Conservation (phyloP, 2,113 vertebrate species). For the Sorex araneus region DNA sequence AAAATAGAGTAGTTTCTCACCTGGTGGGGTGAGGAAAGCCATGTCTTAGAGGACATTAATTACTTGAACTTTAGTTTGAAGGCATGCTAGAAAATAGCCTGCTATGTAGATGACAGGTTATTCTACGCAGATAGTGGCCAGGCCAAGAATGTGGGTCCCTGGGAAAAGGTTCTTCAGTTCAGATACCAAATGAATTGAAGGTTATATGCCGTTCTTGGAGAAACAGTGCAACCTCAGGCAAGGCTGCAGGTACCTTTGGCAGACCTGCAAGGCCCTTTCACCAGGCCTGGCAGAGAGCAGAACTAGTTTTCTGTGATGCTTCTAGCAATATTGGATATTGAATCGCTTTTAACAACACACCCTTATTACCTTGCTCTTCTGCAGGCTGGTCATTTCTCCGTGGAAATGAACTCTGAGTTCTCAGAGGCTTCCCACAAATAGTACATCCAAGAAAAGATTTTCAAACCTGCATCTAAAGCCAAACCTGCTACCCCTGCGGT, state of each 20-base stretch:
- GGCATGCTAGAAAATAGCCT: constrained; percentile 24
- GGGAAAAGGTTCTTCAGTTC: background rate
- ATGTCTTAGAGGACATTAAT: background rate
- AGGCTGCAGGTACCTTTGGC: background rate
- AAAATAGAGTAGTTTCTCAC: constrained; percentile 54
- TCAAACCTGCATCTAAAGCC: background rate
- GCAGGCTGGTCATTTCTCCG: background rate
- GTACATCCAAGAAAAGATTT: background rate
- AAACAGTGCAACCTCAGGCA: no score
- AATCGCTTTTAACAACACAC: background rate
- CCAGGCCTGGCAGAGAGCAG: background rate
- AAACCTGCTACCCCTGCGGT: background rate
- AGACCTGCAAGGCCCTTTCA: background rate
- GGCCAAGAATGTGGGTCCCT: background rate
- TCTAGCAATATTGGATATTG: background rate
- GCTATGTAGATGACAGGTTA: background rate
- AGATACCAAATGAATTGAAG: background rate
- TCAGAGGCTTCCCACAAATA: background rate
- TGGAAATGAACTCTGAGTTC: no score
- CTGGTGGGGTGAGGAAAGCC: constrained; percentile 22
- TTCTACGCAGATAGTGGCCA: background rate
- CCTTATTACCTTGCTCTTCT: background rate
- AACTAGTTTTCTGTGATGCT: constrained; percentile 15
- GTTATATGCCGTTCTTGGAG: background rate
- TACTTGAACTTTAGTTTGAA: constrained; percentile 56